Conservation (phyloP, 1,140 invertebrate species). For the Hestina assimilis region DNA sequence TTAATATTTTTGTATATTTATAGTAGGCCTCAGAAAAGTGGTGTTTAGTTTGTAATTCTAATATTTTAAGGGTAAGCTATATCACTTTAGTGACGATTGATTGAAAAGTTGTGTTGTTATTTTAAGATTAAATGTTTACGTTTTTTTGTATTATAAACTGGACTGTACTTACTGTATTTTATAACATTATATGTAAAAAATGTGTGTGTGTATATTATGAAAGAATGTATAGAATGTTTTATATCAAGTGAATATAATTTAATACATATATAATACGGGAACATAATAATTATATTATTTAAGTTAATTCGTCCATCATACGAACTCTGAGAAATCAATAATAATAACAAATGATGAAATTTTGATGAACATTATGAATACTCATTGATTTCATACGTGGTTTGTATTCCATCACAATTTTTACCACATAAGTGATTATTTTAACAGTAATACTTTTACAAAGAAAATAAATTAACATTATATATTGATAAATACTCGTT, state of each 20-base stretch:
- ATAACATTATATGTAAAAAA: conserved; percentile 37
- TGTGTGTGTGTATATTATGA: conserved; percentile 46
- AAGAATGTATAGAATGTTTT: conserved; percentile 55
- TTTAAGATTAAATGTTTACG: conserved; percentile 51
- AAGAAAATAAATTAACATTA: conserved; percentile 63
- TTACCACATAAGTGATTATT: conserved; percentile 66
- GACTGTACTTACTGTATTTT: conserved; percentile 57
- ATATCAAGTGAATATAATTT: conserved; percentile 22
- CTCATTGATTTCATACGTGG: conserved; percentile 50
- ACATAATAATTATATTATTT: conserved; percentile 18
- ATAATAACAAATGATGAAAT: conserved; percentile 2
- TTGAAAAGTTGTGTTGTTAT: conserved; percentile 38
- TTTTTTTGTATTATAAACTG: conserved; percentile 65
- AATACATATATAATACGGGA: conserved; percentile 22
- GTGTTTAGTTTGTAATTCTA: conserved; percentile 43
- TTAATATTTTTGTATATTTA: conserved; percentile 67
- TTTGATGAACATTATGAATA: conserved; percentile 32
- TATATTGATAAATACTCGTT: conserved; percentile 26
- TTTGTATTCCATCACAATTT: conserved; percentile 66
- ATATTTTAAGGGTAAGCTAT: conserved; percentile 28
- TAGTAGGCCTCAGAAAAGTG: conserved; percentile 45
- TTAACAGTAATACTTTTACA: conserved; percentile 63
- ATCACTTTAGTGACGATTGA: conserved; percentile 21
- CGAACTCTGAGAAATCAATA: conserved; percentile 3
- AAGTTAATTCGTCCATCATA: conserved; percentile 3